Base-by-base conservation (phyloP, 2,113 vertebrate genomes). In the Haemorhous mexicanus region DNA sequence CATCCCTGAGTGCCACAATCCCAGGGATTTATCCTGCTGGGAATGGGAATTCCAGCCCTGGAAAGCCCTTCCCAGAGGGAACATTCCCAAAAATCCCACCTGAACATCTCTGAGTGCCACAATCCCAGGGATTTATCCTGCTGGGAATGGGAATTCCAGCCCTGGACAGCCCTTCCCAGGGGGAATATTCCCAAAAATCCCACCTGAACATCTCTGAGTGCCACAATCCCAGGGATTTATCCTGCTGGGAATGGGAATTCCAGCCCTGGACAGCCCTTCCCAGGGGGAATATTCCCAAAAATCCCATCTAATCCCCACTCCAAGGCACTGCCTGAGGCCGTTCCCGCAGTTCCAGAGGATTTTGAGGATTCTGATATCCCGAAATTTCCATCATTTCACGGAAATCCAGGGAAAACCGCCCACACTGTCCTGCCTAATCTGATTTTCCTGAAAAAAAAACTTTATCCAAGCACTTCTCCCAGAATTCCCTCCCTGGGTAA, bases 281-380 rank as follows among this genome's bases (percentile, higher is more conserved):
- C 56, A 58, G 21, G 33, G 6, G 33, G 13, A 35, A 58, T 16
- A 58, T 58, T 58, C 56, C 56, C 22, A 58, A 24, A 58, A 58
- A 58, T 58, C 56, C 56, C 56, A 33, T 20, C 20, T n/a, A n/a
- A n/a, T 9, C 55, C 33, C 55, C 6, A 0, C 63, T 2, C 20
- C 28, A 2, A 2, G 62, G 20, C 7, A 8, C 39, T 39, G 39
- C 41, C 21, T 12, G 21, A 33, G 6, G 21, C 43, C 7, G 0
- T 26, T n/a, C 43, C 63, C 43, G 26, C 7, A 3, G 13, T 3
- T 43, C 39, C 39, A 4, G 10, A 62, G 1, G 27, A 30, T 41
- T 18, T 2, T 8, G 12, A 28, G 4, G 37, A 62, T 39, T 19
- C 7, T 4, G 18, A 21, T 4, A 41, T 39, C 63, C 63, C 43